Evolutionary conservation across 2,797 vertebrate genomes (phyloP).

Genomic region (Syngnathus rostellatus): DNA sequence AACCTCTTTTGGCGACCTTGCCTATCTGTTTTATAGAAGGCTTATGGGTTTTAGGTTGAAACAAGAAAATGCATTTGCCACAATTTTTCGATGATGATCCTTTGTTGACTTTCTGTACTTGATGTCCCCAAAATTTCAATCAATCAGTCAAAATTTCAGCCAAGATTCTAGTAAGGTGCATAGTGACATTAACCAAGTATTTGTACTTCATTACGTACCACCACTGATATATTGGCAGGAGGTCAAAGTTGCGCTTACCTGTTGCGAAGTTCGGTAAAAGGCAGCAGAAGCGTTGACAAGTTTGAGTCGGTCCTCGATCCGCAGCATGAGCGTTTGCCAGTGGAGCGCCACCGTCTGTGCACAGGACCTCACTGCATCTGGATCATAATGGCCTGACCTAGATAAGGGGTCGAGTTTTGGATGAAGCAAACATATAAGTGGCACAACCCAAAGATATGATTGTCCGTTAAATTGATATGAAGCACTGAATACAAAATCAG

Average conservation of each 20-base stretch:
- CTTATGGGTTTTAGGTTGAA: no score
- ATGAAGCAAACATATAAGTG: neutral
- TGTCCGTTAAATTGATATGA: neutral
- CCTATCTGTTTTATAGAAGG: no score
- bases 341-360: conserved; percentile 94
- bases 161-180: neutral
- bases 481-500: no score
- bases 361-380: conserved; percentile 87
- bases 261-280: conserved; percentile 96
- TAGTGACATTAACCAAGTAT: neutral
- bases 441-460: neutral
- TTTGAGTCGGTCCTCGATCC: conserved; percentile 94
- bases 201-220: neutral
- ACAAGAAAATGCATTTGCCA: no score
- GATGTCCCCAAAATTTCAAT: neutral
- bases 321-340: conserved; percentile 97
- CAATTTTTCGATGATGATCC: no score
- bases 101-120: no score
- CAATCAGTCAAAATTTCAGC: neutral
- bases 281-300: conserved; percentile 95
- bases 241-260: conserved; percentile 61
- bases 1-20: no score
- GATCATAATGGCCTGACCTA: conserved; percentile 87
- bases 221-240: neutral
- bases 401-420: neutral